Evolutionary conservation across 2,888 invertebrate species (phyloP), one percentile per base, ranked within the genome.

Genomic region (Acleris literana): DNA sequence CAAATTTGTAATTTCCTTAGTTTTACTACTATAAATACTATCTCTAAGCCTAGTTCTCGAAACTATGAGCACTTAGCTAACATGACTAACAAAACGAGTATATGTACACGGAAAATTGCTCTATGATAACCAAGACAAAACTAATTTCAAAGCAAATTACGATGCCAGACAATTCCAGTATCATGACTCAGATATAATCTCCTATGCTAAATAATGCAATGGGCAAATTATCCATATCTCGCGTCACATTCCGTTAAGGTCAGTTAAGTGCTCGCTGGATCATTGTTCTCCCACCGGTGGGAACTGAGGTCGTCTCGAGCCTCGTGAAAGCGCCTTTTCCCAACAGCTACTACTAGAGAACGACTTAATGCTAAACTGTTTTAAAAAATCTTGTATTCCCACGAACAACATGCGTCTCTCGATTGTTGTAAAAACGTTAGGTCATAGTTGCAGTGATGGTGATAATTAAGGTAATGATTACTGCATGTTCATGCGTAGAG

Each of bases 281-380:
- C 86, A 87, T 90, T 88, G 89, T 88, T 86, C 82, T 75, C 70
- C 69, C 81, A 74, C 83, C n/a, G 76, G 75, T 88, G 88, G 81
- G 89, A 89, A 88, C 52, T 78, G 77, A 70, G 73, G 75, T 73
- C 69, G 73, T 78, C 73, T 71, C 68, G 70, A 77, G 76, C 69
- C 69, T 74, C 82, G 90, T 82, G 91, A 92, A 92, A 92, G 91
- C 90, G 86, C 79, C 73, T 75, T 79, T 89, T 90, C 90, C 84
- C 89, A 85, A 73, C 71, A 81, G 77, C 75, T 69, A 69, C 68
- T 76, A 74, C 33, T 57, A 53, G 49, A 58, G 49, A 56, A 72
- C 73, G 69, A 73, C 74, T 80, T 77, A 77, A 78, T 79, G 81
- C 78, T 73, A 79, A 78, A 79, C 74, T 75, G 76, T 75, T 81